Base-by-base conservation (phyloP, 2,888 invertebrate species). In the Orchesellides sinensis region DNA sequence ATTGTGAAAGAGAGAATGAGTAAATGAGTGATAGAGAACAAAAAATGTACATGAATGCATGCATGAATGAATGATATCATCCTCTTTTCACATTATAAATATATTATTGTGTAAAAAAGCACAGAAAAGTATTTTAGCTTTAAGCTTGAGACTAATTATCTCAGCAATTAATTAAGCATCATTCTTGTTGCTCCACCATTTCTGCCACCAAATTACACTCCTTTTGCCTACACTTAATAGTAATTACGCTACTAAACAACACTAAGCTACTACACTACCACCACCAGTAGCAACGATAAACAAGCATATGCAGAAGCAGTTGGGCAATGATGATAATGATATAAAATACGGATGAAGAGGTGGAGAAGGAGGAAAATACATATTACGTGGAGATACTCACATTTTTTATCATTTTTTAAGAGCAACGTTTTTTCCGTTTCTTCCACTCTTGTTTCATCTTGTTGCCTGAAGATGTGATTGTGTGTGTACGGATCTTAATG, bases 161-260 rank as follows among this genome's bases (percentile, higher is more conserved):
- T 75, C 83, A 70, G 84, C 84, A 87, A 87, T 87, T 87, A 87
- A 87, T 87, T 87, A 87, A 86, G 84, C 85, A 83, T 86, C 86
- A 83, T 85, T 85, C 83, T 78, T 79, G 66, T 72, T 82, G 68
- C 81, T 84, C 80, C 74, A 83, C 80, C 73, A 56, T 68, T 77
- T 87, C 83, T 79, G 83, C 81, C 82, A 85, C 74, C 83, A 83
- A 79, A 84, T 68, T 83, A 72, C 77, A 73, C 72, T 69, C 56
- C 49, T 49, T 79, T 74, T 77, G 35, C 54, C 72, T 69, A 70
- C 47, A 83, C 72, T 77, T 83, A 83, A 77, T 65, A 70, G 83
- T 74, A 83, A 83, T 78, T 79, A 83, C 68, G 25, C 61, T 66
- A 65, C 54, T 70, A 69, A 68, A 68, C 61, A 78, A 59, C 54